Conservation (phyloP, 2,888 invertebrate species). For the Tetheella fluctuosa region DNA sequence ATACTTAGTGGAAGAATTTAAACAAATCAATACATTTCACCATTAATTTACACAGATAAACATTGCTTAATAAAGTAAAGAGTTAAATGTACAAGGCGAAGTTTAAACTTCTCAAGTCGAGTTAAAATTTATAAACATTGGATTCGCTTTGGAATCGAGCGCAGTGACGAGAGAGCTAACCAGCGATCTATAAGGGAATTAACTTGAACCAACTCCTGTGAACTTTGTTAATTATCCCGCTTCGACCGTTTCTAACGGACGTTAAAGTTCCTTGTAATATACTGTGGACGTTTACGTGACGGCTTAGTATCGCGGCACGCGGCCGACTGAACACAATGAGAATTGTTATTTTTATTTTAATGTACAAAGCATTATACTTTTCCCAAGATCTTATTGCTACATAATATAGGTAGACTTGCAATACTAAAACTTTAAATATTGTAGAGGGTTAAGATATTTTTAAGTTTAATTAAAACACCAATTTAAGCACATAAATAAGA, state of each 20-base stretch:
- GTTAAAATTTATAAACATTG: slow-evolving; percentile 14
- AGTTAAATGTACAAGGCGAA: slow-evolving; percentile 8
- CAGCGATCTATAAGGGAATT: slow-evolving; percentile 49
- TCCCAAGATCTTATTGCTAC: too few relatives aligned
- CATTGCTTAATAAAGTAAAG: slow-evolving; percentile 6
- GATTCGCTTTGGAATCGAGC: slow-evolving; percentile 13
- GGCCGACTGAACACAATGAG: slow-evolving; percentile 17
- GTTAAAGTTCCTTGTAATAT: slow-evolving; percentile 36
- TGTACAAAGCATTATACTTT: too few relatives aligned
- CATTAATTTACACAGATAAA: background rate
- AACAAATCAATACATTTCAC: background rate
- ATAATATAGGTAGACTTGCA: too few relatives aligned
- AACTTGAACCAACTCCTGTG: slow-evolving; percentile 40
- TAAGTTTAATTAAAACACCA: too few relatives aligned
- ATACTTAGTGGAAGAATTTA: background rate
- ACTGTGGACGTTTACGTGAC: slow-evolving; percentile 36
- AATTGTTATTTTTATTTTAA: slow-evolving; percentile 19
- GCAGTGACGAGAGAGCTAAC: slow-evolving; percentile 30
- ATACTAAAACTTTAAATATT: too few relatives aligned
- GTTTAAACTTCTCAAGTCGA: background rate
- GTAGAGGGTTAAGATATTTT: too few relatives aligned
- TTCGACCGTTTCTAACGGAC: slow-evolving; percentile 34
- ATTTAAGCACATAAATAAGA: too few relatives aligned
- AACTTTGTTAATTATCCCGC: slow-evolving; percentile 67
- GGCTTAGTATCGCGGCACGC: slow-evolving; percentile 28